These are phyloP conservation scores for Griposia aprilina DNA, from an alignment of 2,888 invertebrate species.

Conservation along the genomic window DNA sequence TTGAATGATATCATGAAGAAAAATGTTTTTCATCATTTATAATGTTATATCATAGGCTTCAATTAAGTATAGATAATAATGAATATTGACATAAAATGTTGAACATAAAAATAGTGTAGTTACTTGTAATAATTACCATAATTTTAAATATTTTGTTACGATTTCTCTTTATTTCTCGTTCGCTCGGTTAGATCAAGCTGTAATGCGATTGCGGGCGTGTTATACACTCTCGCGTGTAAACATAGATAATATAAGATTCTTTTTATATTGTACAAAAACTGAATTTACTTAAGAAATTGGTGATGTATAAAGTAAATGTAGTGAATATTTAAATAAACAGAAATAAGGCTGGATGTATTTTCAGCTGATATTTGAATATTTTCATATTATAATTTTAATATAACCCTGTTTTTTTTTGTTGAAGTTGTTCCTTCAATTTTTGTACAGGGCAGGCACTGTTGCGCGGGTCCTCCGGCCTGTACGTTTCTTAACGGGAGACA, in stretches of 20 bases:
- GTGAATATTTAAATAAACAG: slow-evolving; percentile 90
- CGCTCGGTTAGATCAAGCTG: slow-evolving; percentile 87
- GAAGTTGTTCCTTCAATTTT: slow-evolving; percentile 87
- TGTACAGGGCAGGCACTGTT: slow-evolving; percentile 82
- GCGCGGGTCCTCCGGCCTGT: slow-evolving; percentile 61
- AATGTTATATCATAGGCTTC: slow-evolving; percentile 89
- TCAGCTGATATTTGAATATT: slow-evolving; percentile 90
- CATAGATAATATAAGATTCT: slow-evolving; percentile 90
- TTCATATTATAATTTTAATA: slow-evolving; percentile 91
- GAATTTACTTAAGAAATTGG: slow-evolving; percentile 91
- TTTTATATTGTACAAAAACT: slow-evolving; percentile 91
- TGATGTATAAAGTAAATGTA: slow-evolving; percentile 91
- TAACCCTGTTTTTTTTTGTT: slow-evolving; percentile 90
- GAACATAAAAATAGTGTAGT: slow-evolving; percentile 89
- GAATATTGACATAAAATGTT: slow-evolving; percentile 90
- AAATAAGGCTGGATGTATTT: slow-evolving; percentile 88
- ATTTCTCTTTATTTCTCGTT: slow-evolving; percentile 85
- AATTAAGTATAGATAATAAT: slow-evolving; percentile 89
- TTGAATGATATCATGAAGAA: slow-evolving; percentile 88
- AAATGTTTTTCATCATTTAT: slow-evolving; percentile 88
- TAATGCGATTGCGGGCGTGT: slow-evolving; percentile 83
- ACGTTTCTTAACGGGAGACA: slow-evolving; percentile 43
- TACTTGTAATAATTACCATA: slow-evolving; percentile 90
- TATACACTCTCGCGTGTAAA: slow-evolving; percentile 86
- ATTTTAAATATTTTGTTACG: slow-evolving; percentile 89